Conservation (phyloP, 2,888 invertebrate species). For the Phania funesta region DNA sequence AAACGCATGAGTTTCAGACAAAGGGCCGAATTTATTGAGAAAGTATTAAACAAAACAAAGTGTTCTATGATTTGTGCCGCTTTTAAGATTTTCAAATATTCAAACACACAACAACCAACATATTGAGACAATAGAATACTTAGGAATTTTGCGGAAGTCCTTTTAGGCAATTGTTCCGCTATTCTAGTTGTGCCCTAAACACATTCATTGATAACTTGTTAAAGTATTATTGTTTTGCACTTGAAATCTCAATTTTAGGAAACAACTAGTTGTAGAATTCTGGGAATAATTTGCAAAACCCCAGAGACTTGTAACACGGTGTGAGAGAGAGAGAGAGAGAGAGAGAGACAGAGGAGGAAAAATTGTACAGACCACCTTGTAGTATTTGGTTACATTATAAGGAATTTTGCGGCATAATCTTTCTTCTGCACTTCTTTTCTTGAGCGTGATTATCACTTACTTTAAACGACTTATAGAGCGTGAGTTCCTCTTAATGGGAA, state of each 20-base stretch:
- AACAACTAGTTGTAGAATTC: slow-evolving; percentile 35
- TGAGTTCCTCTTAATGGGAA: slow-evolving; percentile 50
- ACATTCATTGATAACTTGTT: slow-evolving; percentile 66
- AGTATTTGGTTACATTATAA: slow-evolving; percentile 62
- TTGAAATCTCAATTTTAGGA: slow-evolving; percentile 57
- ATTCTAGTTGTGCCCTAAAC: slow-evolving; percentile 19
- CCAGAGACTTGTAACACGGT: not conserved
- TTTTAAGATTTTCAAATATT: slow-evolving; percentile 1
- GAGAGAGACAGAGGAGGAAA: not conserved
- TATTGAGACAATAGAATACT: slow-evolving; percentile 54
- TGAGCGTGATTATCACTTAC: slow-evolving; percentile 63
- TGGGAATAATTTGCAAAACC: slow-evolving; percentile 39
- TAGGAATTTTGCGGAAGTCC: slow-evolving; percentile 67
- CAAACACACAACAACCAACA: slow-evolving; percentile 35
- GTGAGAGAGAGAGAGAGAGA: not conserved
- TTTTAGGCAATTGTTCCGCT: slow-evolving; percentile 58
- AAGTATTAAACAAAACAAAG: slow-evolving; percentile 29
- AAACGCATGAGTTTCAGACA: not conserved
- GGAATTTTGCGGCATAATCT: slow-evolving; percentile 65
- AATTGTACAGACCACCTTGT: slow-evolving; percentile 62
- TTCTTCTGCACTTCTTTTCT: slow-evolving; percentile 19
- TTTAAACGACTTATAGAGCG: slow-evolving; percentile 65
- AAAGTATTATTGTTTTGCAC: slow-evolving; percentile 64
- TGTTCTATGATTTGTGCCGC: slow-evolving; percentile 58
- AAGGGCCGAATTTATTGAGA: slow-evolving; percentile 7